Evolutionary conservation across 2,888 invertebrate species (phyloP), one percentile per base, ranked within the genome.

Genomic region (Oscheius myriophilus): DNA sequence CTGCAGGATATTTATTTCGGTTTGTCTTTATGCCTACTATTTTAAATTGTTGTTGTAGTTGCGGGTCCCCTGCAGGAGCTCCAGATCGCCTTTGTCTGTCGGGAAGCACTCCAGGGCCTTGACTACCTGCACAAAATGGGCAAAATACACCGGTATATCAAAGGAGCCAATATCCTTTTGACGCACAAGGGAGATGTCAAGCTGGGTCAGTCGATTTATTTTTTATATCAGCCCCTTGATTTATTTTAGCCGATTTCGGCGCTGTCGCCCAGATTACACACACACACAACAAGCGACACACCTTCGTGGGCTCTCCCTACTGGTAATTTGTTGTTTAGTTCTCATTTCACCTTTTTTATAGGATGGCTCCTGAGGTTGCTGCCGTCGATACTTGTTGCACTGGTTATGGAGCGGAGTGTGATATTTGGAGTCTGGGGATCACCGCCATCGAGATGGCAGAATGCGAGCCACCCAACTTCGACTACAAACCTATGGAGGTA

Each of bases 391-490:
- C 96, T 75, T 96, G 97, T 88, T 97, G 76, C 21, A 79, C 97
- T 49, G 81, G 97, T 49, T 98, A 98, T 88, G 96, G 97, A 89
- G 96, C 97, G 88, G 91, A 96, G 84, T 98, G 98, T 91, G 98
- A 98, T 91, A 96, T 99, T 84, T 98, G 98, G 98, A 97, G 97
- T 3, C 94, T 96, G 81, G 98, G 98, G 66, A 96, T 99, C 79
- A 98, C 98, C 49, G 93, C 97, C 69, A 99, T 99, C 81, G 98
- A 98, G 89, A 90, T 99, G 84, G 98, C 97, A 0, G 98, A 98
- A 88, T 90, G 97, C 41, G 96, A 98, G 87, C 98, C 98, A 39
- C 98, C 98, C 0, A 96, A 97, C 95, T 99, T 97, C 89, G 97
- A 99, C 89, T 90, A 98, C 70, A 97, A 97, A 89, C 98, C 98